Evolutionary conservation across 1,140 invertebrate species (phyloP).

Genomic region (Drosophila pandora): DNA sequence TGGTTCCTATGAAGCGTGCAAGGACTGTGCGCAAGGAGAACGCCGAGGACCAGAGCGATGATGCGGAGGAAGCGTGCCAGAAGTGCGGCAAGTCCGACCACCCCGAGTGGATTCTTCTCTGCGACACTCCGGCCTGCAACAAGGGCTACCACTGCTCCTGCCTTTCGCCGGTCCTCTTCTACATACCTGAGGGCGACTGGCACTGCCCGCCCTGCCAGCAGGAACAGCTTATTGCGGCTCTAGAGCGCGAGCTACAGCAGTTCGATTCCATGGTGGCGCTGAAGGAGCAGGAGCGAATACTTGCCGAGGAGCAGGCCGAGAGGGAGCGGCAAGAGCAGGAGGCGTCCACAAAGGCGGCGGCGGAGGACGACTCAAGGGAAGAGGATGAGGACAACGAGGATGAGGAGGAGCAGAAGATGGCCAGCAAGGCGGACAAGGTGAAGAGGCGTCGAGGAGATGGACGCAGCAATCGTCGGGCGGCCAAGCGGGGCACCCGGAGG

Average conservation of each 20-base stretch:
- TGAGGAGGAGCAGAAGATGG: constrained; percentile 47
- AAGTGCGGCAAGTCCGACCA: constrained; percentile 95
- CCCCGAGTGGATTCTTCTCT: constrained; percentile 97
- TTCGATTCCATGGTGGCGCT: constrained; percentile 89
- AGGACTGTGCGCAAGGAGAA: constrained; percentile 88
- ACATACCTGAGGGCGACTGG: constrained; percentile 98
- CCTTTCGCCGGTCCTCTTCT: constrained; percentile 93
- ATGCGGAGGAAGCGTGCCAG: constrained; percentile 89
- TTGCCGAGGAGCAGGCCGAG: constrained; percentile 84
- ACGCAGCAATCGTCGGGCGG: constrained; percentile 67
- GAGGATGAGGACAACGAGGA: constrained; percentile 34
- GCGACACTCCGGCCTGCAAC: constrained; percentile 93
- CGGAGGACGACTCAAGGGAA: constrained; percentile 17
- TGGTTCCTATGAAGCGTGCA: constrained; percentile 87
- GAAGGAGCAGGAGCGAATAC: constrained; percentile 89
- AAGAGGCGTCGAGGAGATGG: constrained; percentile 73
- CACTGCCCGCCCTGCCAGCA: constrained; percentile 98
- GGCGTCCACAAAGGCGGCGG: constrained; percentile 38
- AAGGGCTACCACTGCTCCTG: constrained; percentile 97
- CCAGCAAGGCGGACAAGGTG: constrained; percentile 50
- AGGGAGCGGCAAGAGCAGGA: constrained; percentile 42
- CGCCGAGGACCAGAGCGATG: constrained; percentile 83
- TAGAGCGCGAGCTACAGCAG: constrained; percentile 87
- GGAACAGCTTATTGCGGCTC: constrained; percentile 88
- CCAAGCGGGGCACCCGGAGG: constrained; percentile 62